A percentile compares a stretch with the other conserved stretches of the same genome.
These are phyloP conservation scores for Tethea ocularis DNA, from an alignment of 2,888 invertebrate genomes.

Conservation along the genomic window DNA sequence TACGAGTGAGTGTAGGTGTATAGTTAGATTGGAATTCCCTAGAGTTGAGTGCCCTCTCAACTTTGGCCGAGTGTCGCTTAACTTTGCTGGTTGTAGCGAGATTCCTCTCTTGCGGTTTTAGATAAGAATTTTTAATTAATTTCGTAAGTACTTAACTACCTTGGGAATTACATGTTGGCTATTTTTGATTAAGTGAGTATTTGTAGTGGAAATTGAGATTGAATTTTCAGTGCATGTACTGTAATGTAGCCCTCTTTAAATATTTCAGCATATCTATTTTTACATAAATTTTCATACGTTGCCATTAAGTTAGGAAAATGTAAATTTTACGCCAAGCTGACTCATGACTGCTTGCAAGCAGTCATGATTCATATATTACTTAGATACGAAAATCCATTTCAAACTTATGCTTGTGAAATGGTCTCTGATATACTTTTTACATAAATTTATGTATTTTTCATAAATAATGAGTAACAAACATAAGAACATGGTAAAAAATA, in stretches of 20 bases:
- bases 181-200: neutral
- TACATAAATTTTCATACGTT: constrained; percentile 1
- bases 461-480: too few relatives aligned
- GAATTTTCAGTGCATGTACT: neutral
- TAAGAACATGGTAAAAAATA: too few relatives aligned
- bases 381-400: neutral
- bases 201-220: neutral
- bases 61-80: constrained; percentile 14
- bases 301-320: constrained; percentile 1
- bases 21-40: constrained; percentile 39
- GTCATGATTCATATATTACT: constrained; percentile 4
- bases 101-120: constrained; percentile 1
- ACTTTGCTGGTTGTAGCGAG: constrained; percentile 2
- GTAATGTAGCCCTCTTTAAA: neutral
- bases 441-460: too few relatives aligned
- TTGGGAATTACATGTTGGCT: neutral
- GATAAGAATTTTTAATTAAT: constrained; percentile 11
- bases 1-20: constrained; percentile 17
- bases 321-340: neutral
- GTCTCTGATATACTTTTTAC: constrained; percentile 30
- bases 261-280: neutral
- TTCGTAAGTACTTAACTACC: neutral
- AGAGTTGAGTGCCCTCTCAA: constrained; percentile 24
- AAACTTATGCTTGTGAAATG: neutral
- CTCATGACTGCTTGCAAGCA: too few relatives aligned